Conservation (phyloP, 2,888 invertebrate species). For the Drosophila multiciliata region DNA sequence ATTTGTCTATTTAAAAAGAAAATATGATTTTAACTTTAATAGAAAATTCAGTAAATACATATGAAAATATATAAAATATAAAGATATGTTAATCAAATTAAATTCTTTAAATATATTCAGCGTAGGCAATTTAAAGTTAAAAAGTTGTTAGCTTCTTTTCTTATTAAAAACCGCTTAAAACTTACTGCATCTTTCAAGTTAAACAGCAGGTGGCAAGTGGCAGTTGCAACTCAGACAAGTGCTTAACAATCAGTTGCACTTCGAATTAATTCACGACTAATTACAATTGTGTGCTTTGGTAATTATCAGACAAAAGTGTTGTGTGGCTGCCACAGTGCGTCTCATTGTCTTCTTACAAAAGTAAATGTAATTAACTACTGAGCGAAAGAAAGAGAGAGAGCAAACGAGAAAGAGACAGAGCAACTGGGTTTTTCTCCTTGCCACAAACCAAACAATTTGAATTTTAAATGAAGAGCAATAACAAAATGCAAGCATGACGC, state of each 20-base stretch:
- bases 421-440: constrained; percentile 11
- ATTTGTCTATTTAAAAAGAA: background rate
- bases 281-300: constrained; percentile 50
- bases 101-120: background rate
- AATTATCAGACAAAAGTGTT: constrained; percentile 56
- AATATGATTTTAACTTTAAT: background rate
- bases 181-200: background rate
- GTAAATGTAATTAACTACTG: constrained; percentile 58
- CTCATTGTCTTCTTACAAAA: constrained; percentile 16
- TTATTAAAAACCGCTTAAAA: background rate
- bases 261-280: constrained; percentile 61
- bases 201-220: background rate
- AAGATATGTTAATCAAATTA: background rate
- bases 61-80: background rate
- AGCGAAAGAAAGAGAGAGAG: background rate
- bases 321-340: constrained; percentile 2
- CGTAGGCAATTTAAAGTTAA: background rate
- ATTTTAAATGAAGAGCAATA: constrained; percentile 63
- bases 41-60: background rate
- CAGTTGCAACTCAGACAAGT: background rate
- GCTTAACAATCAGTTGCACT: constrained; percentile 43
- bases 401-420: background rate
- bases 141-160: background rate
- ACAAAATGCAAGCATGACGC: constrained; percentile 3
- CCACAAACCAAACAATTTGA: constrained; percentile 44